Percentiles rank a stretch among this genome's conserved stretches.
Evolutionary conservation across 1,140 invertebrate genomes (phyloP).

Genomic region (Sinella curviseta): DNA sequence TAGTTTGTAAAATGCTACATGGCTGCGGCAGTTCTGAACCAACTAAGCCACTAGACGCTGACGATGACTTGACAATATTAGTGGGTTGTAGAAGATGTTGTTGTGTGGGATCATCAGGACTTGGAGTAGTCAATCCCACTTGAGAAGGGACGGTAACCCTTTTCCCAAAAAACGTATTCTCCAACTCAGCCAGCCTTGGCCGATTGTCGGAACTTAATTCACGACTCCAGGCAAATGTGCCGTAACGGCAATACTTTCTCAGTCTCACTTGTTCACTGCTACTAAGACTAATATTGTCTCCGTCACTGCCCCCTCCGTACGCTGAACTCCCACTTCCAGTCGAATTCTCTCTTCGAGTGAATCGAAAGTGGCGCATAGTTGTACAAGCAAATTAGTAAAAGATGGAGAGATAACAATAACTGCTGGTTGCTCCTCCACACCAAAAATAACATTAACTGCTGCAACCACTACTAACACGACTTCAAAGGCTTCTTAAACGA

Average conservation of each 20-base stretch:
- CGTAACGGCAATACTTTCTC: constrained; percentile 29
- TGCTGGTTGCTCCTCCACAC: too few relatives aligned
- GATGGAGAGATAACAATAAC: too few relatives aligned
- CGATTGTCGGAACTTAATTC: neutral
- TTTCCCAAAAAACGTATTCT: constrained; percentile 15
- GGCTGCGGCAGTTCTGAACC: neutral
- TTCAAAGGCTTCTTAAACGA: too few relatives aligned
- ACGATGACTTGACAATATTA: neutral
- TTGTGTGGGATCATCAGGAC: neutral
- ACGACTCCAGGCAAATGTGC: constrained; percentile 28
- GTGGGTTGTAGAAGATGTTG: neutral
- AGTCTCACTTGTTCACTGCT: constrained; percentile 14
- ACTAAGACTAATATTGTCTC: neutral
- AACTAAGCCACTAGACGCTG: neutral
- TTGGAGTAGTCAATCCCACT: neutral
- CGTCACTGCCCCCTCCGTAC: neutral
- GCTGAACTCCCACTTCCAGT: neutral
- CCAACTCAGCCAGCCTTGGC: neutral
- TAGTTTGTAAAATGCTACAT: neutral
- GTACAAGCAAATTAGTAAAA: neutral
- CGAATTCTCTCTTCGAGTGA: neutral
- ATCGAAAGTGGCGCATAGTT: constrained; percentile 20
- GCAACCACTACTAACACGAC: too few relatives aligned
- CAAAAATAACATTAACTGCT: too few relatives aligned
- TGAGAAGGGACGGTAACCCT: neutral